Base-by-base conservation (phyloP, 2,113 vertebrate genomes). In the Carollia perspicillata region DNA sequence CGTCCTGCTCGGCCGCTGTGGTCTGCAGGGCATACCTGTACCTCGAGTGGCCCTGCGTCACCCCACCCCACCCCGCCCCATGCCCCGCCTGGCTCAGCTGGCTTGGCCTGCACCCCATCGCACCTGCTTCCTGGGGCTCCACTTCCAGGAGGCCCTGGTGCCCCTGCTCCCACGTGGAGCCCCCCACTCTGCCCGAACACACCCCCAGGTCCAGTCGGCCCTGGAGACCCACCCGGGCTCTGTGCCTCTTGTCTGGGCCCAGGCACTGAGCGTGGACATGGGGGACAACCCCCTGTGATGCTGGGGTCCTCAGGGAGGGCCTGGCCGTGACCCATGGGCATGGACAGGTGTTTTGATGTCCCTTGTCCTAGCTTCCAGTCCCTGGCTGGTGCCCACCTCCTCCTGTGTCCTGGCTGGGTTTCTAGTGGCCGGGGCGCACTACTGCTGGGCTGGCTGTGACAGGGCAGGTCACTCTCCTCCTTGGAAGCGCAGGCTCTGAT, bases 321-420 rank as follows among this genome's bases (percentile, higher is more conserved):
- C 2, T 0, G 0, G 26, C 18, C 28, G 0, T 0, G 2, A 1
- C 35, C 6, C n/a, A 0, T 8, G 40, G 20, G 30, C 35, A 30
- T 3, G 22, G 51, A 4, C 2, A 12, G 37, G n/a, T 26, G 16
- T 33, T 69, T 13, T 10, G n/a, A n/a, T 18, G 10, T 42, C 75
- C 17, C 6, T 17, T 6, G 10, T 51, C 33, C 65, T 26, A 17
- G 37, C n/a, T 42, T 60, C 51, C 9, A 16, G 2, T 20, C 51
- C 13, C 1, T 0, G 35, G 16, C 53, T 10, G 65, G 66, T 7
- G 51, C n/a, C 53, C 0, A 2, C 33, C 28, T 10, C 28, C 5
- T 7, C 0, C 42, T 17, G 23, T 2, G 1, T 33, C n/a, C 12
- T 17, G 3, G 11, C 60, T 37, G 5, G n/a, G 26, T 80, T 40